These are phyloP conservation scores for Cheirogaleus major DNA, from an alignment of 2,797 vertebrate species.

Conservation along the genomic window DNA sequence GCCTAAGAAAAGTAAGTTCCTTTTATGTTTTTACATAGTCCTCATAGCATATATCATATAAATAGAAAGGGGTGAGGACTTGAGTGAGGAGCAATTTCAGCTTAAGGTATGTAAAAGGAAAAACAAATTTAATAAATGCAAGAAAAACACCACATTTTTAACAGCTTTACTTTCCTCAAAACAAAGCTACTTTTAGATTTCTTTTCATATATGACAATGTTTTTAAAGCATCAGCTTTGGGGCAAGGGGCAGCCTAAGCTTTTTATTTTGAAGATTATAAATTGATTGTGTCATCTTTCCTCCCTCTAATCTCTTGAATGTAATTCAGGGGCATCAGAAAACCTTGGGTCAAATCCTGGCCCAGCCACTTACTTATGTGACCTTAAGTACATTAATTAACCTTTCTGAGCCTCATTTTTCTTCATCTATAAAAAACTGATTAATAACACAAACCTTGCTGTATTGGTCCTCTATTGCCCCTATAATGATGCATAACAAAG, in stretches of 20 bases:
- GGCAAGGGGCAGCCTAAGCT: background rate
- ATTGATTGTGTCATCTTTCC: background rate
- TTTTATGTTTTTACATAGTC: conserved; percentile 33
- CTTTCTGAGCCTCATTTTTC: background rate
- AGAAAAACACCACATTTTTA: conserved; percentile 20
- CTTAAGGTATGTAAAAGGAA: conserved; percentile 59
- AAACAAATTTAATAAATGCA: conserved; percentile 34
- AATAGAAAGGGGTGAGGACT: background rate
- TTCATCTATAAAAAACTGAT: background rate
- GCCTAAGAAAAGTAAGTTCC: conserved; percentile 49
- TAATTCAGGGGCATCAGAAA: background rate
- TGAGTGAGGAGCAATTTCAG: conserved; percentile 36
- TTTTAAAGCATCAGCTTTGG: background rate
- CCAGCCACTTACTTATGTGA: background rate
- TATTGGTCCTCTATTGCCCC: background rate
- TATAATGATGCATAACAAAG: background rate
- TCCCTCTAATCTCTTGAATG: background rate
- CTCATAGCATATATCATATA: conserved; percentile 28
- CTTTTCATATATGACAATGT: conserved; percentile 7
- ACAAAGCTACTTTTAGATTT: background rate
- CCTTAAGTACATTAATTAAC: background rate
- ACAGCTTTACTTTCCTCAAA: conserved; percentile 1
- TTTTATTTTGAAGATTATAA: conserved; percentile 20
- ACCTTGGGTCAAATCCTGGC: background rate
- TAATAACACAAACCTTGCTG: background rate